Evolutionary conservation across 2,113 vertebrate genomes (phyloP), one percentile per base, ranked within the genome.

Genomic region (Numenius arquata): DNA sequence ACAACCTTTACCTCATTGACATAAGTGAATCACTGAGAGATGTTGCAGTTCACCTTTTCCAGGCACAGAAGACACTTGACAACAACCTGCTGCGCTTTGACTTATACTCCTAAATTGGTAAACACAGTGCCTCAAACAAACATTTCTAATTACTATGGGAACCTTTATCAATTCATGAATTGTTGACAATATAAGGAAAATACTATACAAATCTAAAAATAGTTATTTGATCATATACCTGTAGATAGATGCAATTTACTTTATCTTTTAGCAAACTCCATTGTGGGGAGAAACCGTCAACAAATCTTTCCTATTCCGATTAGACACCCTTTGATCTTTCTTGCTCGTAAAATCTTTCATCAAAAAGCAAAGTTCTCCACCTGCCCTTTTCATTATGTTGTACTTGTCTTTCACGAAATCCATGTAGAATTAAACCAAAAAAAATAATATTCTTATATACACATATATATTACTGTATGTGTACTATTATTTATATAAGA

Each of bases 271-370:
- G 53, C 58, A 92, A 93, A 94, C 18, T 73, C 38, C 58, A 58
- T 14, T 3, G 7, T 36, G 26, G 34, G 76, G 70, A 90, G 56
- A 70, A 82, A 87, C 67, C 5, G 22, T 65, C 79, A 85, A 58
- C 8, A 81, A 48, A 5, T 78, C 75, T 90, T 67, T 72, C 70
- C 89, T 89, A 12, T 79, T 96, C 55, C 50, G 25, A 58, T 73
- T 53, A 90, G 70, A 71, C 81, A 95, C 56, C 53, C 27, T 88
- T 89, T 83, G 90, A 80, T 56, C 56, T 89, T 77, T 78, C 65
- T 91, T 85, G 89, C 76, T 91, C n/a, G 96, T 94, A 96, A 97
- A 97, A 85, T 94, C 95, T 97, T 98, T 97, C 92, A 98, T 84
- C 80, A 91, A 82, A 84, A 95, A 94, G 89, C 82, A 80, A 95